Evolutionary conservation across 2,888 invertebrate genomes (phyloP).

Genomic region (Cryptosula pallasiana): DNA sequence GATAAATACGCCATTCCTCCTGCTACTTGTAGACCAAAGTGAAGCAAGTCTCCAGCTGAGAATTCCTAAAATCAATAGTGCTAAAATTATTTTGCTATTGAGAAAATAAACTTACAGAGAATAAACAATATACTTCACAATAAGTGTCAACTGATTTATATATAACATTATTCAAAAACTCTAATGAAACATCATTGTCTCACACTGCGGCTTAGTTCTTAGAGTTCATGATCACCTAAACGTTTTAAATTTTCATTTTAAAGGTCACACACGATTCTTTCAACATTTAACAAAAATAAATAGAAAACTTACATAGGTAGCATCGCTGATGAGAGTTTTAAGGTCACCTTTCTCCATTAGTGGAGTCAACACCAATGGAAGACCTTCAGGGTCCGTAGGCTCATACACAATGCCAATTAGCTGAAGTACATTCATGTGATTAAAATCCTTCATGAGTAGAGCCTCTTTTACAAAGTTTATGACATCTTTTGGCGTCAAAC

Average conservation of each 20-base stretch:
- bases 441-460: conserved; percentile 16
- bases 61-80: too few relatives aligned
- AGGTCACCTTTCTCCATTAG: conserved; percentile 18
- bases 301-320: conserved; percentile 5
- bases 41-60: conserved; percentile 14
- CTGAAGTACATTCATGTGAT: conserved; percentile 22
- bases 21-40: conserved; percentile 15
- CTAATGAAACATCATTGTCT: too few relatives aligned
- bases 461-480: conserved; percentile 20
- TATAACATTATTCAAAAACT: too few relatives aligned
- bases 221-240: too few relatives aligned
- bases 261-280: too few relatives aligned
- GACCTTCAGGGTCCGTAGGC: neutral
- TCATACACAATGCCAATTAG: conserved; percentile 18
- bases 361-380: conserved; percentile 3
- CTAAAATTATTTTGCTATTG: too few relatives aligned
- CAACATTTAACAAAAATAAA: too few relatives aligned
- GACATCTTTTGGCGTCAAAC: conserved; percentile 9
- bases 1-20: conserved; percentile 17
- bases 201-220: too few relatives aligned
- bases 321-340: conserved; percentile 16
- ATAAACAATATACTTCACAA: too few relatives aligned
- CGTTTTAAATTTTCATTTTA: too few relatives aligned
- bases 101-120: too few relatives aligned
- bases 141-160: too few relatives aligned